Conservation (phyloP, 2,888 invertebrate species). For the Lasioglossum figueresi region DNA sequence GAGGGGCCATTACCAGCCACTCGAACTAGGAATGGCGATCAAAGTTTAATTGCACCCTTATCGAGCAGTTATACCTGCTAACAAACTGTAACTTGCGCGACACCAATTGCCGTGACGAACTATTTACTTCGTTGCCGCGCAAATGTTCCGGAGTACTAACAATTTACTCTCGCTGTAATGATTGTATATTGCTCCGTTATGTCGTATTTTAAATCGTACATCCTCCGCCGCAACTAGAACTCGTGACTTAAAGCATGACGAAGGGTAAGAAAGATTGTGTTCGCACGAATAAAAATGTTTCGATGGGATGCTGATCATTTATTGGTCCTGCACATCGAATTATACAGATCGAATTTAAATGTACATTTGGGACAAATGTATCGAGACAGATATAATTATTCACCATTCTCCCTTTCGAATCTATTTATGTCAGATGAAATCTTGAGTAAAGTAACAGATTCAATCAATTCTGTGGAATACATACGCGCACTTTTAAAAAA, state of each 20-base stretch:
- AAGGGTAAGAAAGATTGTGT: background rate
- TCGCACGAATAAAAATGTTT: background rate
- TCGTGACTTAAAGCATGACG: background rate
- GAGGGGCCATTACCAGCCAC: conserved; percentile 70
- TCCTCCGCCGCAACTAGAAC: background rate
- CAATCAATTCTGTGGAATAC: background rate
- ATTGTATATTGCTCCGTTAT: background rate
- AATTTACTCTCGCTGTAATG: too few relatives aligned
- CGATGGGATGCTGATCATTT: conserved; percentile 47
- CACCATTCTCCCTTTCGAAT: background rate
- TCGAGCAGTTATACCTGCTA: conserved; percentile 72
- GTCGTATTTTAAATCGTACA: background rate
- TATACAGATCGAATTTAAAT: conserved; percentile 44
- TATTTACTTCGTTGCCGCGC: conserved; percentile 47
- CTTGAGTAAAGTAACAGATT: background rate
- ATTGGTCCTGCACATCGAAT: conserved; percentile 60
- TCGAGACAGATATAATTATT: conserved; percentile 7
- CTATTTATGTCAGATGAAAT: background rate
- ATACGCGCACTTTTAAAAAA: background rate
- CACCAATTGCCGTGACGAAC: conserved; percentile 56
- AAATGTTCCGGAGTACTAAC: conserved; percentile 28
- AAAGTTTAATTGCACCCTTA: conserved; percentile 78
- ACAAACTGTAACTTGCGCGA: conserved; percentile 69
- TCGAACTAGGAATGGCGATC: conserved; percentile 72
- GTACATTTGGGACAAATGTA: conserved; percentile 13